Evolutionary conservation across 2,113 vertebrate species (phyloP), one percentile per base, ranked within the genome.

Genomic region (Arenaria interpres): DNA sequence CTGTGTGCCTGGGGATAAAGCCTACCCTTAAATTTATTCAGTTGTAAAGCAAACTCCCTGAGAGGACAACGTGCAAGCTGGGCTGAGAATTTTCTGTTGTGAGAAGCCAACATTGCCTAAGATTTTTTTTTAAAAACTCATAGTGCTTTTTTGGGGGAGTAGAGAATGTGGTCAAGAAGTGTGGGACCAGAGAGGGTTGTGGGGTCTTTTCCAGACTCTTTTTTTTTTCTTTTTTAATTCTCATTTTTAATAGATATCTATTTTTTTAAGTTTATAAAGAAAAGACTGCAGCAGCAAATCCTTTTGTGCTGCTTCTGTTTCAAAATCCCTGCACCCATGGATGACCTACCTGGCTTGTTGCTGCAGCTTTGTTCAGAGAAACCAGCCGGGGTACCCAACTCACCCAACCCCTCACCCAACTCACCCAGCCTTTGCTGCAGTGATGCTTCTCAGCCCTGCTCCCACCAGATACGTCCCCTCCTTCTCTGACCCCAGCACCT

Each of bases 401-500:
- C 56, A 3, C 18, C 66, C 46, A 50, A 50, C 48, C 48, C 48
- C 48, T 50, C 48, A 5, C 25, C 63, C 54, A 6, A 1, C 33
- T 37, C 56, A 3, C 18, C 57, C 46, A 16, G 43, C 21, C 45
- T 14, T 24, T 14, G 45, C 2, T 1, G 28, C 6, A 39, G 48
- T 1, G 28, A 27, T 8, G n/a, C 39, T 27, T 28, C 32, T 56
- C 73, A 43, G 46, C 25, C 46, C 66, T 2, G 48, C 7, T 19
- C 3, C 75, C 64, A 10, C 45, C 73, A 12, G 12, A 3, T 20
- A 3, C 5, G 5, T 13, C 2, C 1, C 21, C 32, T 32, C 45
- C 54, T 45, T 5, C 75, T 88, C 39, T 14, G 18, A 53, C 14
- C 39, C 56, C 56, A 54, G 75, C 45, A 88, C 33, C 24, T 48